Percentiles rank a stretch among this genome's conserved stretches.
Conservation (phyloP, 2,888 invertebrate species). For the Meiosimyza platycephala region DNA sequence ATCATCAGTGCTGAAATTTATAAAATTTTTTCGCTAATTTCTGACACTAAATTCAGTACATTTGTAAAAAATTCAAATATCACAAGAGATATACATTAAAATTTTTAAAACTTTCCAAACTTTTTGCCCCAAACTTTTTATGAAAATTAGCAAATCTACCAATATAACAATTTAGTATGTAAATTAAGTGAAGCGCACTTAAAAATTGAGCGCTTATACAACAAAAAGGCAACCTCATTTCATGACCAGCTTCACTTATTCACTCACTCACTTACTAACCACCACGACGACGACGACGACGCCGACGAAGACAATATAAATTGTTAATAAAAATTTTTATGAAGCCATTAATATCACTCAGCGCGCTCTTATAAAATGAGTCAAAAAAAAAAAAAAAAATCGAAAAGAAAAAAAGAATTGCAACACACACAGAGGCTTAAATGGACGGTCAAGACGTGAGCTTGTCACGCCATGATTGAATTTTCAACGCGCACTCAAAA, state of each 20-base stretch:
- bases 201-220: not conserved
- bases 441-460: conserved; percentile 28
- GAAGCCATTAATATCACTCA: conserved; percentile 62
- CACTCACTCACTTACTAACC: not conserved
- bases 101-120: not conserved
- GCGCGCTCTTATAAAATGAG: conserved; percentile 8
- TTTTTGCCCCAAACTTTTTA: no score
- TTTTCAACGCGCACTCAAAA: conserved; percentile 43
- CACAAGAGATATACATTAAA: no score
- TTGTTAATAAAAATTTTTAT: conserved; percentile 60
- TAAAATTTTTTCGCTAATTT: no score
- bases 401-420: no score
- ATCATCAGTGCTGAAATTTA: no score
- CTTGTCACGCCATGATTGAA: conserved; percentile 44
- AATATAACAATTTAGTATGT: conserved; percentile 34
- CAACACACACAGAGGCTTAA: conserved; percentile 11
- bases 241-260: not conserved
- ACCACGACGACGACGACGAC: conserved; percentile 17
- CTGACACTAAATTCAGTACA: no score
- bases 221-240: not conserved
- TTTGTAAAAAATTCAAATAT: no score
- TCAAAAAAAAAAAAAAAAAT: conserved; percentile 1
- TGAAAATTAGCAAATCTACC: not conserved
- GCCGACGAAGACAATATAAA: conserved; percentile 43
- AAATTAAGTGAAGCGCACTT: conserved; percentile 32